Percentiles rank a stretch among this genome's conserved stretches.
Evolutionary conservation across 2,888 invertebrate genomes (phyloP).

Genomic region (Craniophora ligustri): DNA sequence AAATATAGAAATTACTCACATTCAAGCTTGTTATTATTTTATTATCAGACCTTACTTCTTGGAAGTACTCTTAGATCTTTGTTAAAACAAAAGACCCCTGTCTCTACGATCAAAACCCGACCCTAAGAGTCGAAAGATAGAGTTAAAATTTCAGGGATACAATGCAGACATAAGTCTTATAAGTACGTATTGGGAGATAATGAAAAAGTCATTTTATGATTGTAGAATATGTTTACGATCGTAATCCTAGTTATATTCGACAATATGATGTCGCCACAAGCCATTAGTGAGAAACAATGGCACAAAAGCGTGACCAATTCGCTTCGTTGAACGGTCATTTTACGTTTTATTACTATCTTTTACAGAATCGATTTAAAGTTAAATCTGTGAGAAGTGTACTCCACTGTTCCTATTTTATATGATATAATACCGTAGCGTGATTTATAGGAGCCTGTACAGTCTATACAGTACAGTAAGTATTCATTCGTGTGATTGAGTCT

Average conservation of each 20-base stretch:
- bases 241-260: constrained; percentile 47
- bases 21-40: constrained; percentile 64
- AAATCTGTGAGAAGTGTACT: constrained; percentile 32
- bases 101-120: constrained; percentile 14
- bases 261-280: constrained; percentile 46
- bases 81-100: constrained; percentile 37
- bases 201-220: constrained; percentile 57
- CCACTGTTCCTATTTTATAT: constrained; percentile 33
- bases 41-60: constrained; percentile 59
- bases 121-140: accelerated
- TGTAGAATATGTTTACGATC: constrained; percentile 48
- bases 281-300: constrained; percentile 49
- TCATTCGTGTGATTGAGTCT: constrained; percentile 21
- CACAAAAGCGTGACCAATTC: constrained; percentile 36
- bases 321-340: constrained; percentile 32
- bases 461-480: constrained; percentile 3
- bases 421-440: constrained; percentile 26
- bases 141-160: neutral
- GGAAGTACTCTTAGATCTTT: constrained; percentile 51
- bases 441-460: constrained; percentile 2
- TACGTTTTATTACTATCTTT: constrained; percentile 49
- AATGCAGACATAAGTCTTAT: constrained; percentile 25
- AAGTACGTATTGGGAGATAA: constrained; percentile 34
- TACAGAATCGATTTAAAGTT: constrained; percentile 48
- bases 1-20: constrained; percentile 58